phyloP scores from a whole-genome alignment of 2,888 invertebrate species.

The Exephanes ischioxanthus region DNA sequence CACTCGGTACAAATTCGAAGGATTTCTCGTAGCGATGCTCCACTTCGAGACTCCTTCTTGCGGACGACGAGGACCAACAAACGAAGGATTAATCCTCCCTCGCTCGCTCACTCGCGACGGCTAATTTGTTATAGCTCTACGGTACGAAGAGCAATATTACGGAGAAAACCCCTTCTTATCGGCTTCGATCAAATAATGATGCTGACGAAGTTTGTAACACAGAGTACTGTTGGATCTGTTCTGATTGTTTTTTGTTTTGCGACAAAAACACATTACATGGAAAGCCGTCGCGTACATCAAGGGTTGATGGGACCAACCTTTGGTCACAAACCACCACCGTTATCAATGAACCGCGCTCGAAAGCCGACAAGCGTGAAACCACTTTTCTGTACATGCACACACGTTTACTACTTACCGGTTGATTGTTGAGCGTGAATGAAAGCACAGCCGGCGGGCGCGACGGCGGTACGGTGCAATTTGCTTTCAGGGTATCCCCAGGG shows the following conservation, averaged over 20 bases:
- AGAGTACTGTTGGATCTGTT: not conserved
- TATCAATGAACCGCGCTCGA: slow-evolving; percentile 3
- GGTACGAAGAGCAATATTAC: slow-evolving; percentile 5
- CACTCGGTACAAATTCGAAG: slow-evolving; percentile 74
- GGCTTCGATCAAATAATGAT: not conserved
- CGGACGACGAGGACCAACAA: slow-evolving; percentile 62
- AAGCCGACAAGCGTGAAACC: not conserved
- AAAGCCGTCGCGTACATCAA: too few species aligned
- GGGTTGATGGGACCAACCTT: too few species aligned
- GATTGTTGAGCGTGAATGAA: slow-evolving; percentile 92
- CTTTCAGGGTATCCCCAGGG: slow-evolving; percentile 90
- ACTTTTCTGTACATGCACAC: not conserved
- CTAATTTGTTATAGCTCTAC: slow-evolving; percentile 59
- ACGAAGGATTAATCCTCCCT: slow-evolving; percentile 52
- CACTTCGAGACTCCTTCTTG: slow-evolving; percentile 63
- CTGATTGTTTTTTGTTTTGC: not conserved
- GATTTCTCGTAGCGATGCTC: slow-evolving; percentile 70
- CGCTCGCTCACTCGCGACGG: slow-evolving; percentile 41
- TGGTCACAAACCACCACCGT: not conserved
- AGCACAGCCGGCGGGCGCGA: slow-evolving; percentile 91
- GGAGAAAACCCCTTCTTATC: not conserved
- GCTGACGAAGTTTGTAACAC: not conserved
- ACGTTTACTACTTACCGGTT: slow-evolving; percentile 88
- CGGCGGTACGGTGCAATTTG: slow-evolving; percentile 93
- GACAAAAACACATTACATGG: too few species aligned